Percentiles rank a stretch among this genome's conserved stretches.
Conservation (phyloP, 1,140 invertebrate species). For the Drosophila parabipectinata region DNA sequence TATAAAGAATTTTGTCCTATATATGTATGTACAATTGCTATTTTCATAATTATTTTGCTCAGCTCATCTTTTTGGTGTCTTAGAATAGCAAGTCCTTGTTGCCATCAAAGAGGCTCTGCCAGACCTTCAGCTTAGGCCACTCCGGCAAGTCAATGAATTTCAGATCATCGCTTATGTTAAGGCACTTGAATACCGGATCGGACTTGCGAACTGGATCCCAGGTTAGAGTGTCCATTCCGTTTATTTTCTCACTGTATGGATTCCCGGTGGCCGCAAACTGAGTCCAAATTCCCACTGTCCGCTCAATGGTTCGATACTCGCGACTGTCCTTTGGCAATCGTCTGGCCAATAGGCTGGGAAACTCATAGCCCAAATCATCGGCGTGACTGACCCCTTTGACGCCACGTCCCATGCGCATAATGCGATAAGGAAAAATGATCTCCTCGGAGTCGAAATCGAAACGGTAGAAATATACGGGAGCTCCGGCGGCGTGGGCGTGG, state of each 20-base stretch:
- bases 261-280: slow-evolving; percentile 84
- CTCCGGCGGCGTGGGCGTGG: slow-evolving; percentile 65
- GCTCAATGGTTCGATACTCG: slow-evolving; percentile 81
- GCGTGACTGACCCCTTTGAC: slow-evolving; percentile 85
- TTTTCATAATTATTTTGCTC: background rate
- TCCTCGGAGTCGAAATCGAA: slow-evolving; percentile 83
- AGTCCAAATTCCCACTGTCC: slow-evolving; percentile 83
- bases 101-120: slow-evolving; percentile 77
- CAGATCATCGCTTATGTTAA: slow-evolving; percentile 84
- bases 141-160: slow-evolving; percentile 83
- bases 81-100: slow-evolving; percentile 64
- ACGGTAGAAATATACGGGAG: slow-evolving; percentile 84
- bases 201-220: slow-evolving; percentile 72
- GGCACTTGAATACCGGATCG: slow-evolving; percentile 73
- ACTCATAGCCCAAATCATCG: slow-evolving; percentile 88
- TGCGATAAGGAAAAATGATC: slow-evolving; percentile 62
- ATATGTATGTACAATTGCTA: slow-evolving; percentile 30
- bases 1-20: slow-evolving; percentile 35
- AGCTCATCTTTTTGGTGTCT: background rate
- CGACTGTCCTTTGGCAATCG: slow-evolving; percentile 78
- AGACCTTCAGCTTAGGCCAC: slow-evolving; percentile 78
- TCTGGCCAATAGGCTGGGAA: slow-evolving; percentile 84
- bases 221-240: slow-evolving; percentile 68
- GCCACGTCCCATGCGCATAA: slow-evolving; percentile 82
- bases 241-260: slow-evolving; percentile 71